Base-by-base conservation (phyloP, 2,113 vertebrate genomes). In the Pristiophorus japonicus region DNA sequence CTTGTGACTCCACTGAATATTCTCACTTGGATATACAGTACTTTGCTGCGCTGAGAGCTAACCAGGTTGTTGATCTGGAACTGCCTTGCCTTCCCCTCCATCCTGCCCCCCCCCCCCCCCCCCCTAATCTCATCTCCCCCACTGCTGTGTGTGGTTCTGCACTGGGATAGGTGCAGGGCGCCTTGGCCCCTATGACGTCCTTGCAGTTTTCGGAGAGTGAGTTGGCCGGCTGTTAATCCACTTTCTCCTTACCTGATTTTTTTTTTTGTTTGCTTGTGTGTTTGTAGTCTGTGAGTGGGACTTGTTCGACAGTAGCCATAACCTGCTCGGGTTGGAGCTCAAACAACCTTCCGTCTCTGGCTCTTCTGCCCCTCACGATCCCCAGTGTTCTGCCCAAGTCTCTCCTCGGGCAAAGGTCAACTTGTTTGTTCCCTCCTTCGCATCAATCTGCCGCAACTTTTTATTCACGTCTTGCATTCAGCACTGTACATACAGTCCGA, bases 211-310 rank as follows among this genome's bases (percentile, higher is more conserved):
- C 27, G 66, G 93, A 73, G 65, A 94, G 66, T 3, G 66, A 94
- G 93, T 94, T 92, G 93, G 93, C 93, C 27, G 14, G 93, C 66
- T 73, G 93, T 94, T 70, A 30, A 30, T 63, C 98, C 97, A 98
- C 97, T 97, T 97, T 97, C 97, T 92, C 93, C 93, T 51, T 97
- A 97, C 97, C 98, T 96, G 97, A 97, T 97, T 97, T 97, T 97
- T 91, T 92, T 30, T 97, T 97, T 97, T 97, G 97, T 97, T 97
- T 97, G 98, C 98, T 98, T 98, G 97, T 98, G 98, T 98, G 98
- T 97, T 98, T 98, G 98, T 98, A 97, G 98, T 98, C 98, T 97
- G 97, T 98, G 98, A 98, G 98, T 98, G 97, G 98, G 98, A 97
- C 97, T 96, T 98, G 97, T 96, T 97, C 97, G 97, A 98, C 97